These are phyloP conservation scores for Chaitophorus viminalis DNA, from an alignment of 2,888 invertebrate species.

Conservation along the genomic window DNA sequence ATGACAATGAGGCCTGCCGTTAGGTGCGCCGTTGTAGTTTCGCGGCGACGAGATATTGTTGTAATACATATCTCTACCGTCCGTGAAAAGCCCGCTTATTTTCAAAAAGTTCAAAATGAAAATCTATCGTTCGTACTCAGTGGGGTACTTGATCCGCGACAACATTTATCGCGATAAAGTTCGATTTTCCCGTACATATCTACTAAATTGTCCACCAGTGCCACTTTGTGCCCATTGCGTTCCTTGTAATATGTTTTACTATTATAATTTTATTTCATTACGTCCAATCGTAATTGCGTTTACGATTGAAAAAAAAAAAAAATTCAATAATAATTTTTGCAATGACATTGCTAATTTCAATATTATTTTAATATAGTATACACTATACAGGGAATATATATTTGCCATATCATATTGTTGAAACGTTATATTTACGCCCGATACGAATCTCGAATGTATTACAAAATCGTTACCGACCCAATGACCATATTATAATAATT, in stretches of 20 bases:
- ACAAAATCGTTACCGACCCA: background rate
- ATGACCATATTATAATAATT: background rate
- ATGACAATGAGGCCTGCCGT: conserved; percentile 52
- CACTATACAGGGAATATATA: too few relatives aligned
- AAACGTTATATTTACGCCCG: background rate
- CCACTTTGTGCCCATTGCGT: conserved; percentile 12
- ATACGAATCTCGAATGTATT: conserved; percentile 1
- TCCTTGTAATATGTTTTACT: too few relatives aligned
- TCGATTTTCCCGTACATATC: too few relatives aligned
- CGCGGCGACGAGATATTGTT: background rate
- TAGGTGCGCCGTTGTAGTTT: conserved; percentile 53
- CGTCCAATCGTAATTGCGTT: background rate
- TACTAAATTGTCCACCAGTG: too few relatives aligned
- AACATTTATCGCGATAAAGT: too few relatives aligned
- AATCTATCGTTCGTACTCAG: too few relatives aligned
- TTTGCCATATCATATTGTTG: background rate
- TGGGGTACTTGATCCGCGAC: too few relatives aligned
- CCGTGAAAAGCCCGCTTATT: conserved; percentile 59
- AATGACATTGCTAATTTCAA: background rate
- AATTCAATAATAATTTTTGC: background rate
- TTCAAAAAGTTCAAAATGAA: conserved; percentile 40
- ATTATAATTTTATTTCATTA: background rate
- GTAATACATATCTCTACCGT: background rate
- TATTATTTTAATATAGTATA: background rate
- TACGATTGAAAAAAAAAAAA: background rate